Evolutionary conservation across 2,113 vertebrate genomes (phyloP).

Genomic region (Nansenia antarctica): DNA sequence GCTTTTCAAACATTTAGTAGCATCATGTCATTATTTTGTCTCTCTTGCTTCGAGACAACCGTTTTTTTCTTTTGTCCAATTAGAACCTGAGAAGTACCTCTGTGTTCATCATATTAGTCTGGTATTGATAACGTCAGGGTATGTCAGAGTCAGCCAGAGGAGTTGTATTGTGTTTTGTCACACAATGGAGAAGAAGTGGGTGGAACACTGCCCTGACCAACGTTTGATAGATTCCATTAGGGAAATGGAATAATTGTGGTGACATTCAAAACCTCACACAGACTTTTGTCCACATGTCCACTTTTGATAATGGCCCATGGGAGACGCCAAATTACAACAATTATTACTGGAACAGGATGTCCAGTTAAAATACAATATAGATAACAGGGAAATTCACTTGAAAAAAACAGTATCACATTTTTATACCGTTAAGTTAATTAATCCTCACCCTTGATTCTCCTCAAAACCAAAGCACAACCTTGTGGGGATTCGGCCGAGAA

Average conservation of each 20-base stretch:
- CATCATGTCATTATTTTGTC: background rate
- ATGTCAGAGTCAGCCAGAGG: conserved; percentile 8
- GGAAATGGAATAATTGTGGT: conserved; percentile 46
- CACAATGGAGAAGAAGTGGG: conserved; percentile 35
- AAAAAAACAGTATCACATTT: background rate
- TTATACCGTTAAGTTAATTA: background rate
- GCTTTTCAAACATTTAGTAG: background rate
- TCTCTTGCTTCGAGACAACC: background rate
- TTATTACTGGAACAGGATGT: conserved; percentile 33
- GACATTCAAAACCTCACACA: conserved; percentile 35
- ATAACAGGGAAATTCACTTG: too few relatives aligned
- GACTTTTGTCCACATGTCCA: conserved; percentile 50
- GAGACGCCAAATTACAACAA: conserved; percentile 46
- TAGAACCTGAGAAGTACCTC: background rate
- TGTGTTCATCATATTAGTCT: background rate
- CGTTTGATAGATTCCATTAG: conserved; percentile 43
- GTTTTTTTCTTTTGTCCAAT: background rate
- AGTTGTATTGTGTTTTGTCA: conserved; percentile 30
- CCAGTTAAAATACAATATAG: background rate
- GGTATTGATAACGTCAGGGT: conserved; percentile 38
- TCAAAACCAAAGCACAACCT: background rate
- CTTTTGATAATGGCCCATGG: conserved; percentile 38
- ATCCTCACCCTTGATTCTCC: background rate
- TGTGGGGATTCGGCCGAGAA: background rate
- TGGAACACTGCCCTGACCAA: conserved; percentile 39